A percentile compares a stretch with the other conserved stretches of the same genome.
Evolutionary conservation across 2,113 vertebrate genomes (phyloP).

Genomic region (Piaya cayana): DNA sequence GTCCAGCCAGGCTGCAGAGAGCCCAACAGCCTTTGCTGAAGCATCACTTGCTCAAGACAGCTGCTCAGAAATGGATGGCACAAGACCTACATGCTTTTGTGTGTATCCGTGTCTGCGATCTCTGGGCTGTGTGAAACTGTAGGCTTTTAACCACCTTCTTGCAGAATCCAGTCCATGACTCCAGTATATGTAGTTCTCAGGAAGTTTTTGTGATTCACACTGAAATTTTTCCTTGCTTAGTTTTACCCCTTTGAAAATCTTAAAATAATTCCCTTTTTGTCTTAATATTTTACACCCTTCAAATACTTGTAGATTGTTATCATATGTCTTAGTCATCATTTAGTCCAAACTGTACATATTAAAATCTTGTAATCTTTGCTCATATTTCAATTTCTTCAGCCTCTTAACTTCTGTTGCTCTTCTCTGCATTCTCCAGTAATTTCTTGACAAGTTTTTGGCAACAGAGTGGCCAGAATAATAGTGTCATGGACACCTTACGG

Average conservation of each 20-base stretch:
- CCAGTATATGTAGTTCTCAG: neutral
- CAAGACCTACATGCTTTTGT: neutral
- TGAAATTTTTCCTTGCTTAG: conserved; percentile 40
- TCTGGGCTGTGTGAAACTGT: neutral
- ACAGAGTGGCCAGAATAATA: conserved; percentile 60
- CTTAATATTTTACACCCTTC: conserved; percentile 67
- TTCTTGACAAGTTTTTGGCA: conserved; percentile 72
- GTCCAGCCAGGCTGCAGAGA: neutral
- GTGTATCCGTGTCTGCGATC: accelerated
- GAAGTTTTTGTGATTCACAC: conserved; percentile 37
- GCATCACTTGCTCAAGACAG: neutral
- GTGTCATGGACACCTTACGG: conserved; percentile 62
- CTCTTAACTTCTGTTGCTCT: conserved; percentile 70
- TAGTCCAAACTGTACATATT: conserved; percentile 69
- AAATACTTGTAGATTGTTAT: conserved; percentile 69
- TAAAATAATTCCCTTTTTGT: conserved; percentile 61
- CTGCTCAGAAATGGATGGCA: neutral
- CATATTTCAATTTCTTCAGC: conserved; percentile 68
- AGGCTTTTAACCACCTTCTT: neutral
- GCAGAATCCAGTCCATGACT: neutral
- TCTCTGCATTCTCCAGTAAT: conserved; percentile 53
- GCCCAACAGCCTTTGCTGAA: neutral
- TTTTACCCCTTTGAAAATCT: conserved; percentile 54
- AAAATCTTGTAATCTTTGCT: conserved; percentile 70
- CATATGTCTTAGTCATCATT: conserved; percentile 69